Evolutionary conservation across 1,140 invertebrate species (phyloP).

Genomic region (Bombus breviceps): DNA sequence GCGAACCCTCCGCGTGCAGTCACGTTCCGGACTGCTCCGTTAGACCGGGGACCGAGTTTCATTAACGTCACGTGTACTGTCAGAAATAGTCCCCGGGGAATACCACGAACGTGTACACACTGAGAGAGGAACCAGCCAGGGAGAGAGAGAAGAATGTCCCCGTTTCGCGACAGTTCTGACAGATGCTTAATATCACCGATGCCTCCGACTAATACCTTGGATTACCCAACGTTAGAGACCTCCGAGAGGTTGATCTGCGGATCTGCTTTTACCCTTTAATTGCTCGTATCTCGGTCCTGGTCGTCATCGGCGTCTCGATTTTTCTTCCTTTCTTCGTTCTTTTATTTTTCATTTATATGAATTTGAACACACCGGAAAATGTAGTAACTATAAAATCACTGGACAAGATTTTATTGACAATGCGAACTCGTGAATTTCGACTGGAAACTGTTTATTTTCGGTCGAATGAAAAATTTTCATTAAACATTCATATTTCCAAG

Average conservation of each 20-base stretch:
- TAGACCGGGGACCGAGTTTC: slow-evolving; percentile 56
- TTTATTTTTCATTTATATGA: background rate
- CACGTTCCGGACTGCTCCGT: slow-evolving; percentile 52
- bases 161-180: slow-evolving; percentile 51
- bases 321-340: background rate
- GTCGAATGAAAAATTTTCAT: background rate
- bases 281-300: background rate
- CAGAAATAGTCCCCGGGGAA: slow-evolving; percentile 53
- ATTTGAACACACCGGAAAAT: no score
- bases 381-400: background rate
- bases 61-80: slow-evolving; percentile 66
- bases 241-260: background rate
- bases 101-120: slow-evolving; percentile 42
- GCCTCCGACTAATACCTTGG: slow-evolving; percentile 39
- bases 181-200: slow-evolving; percentile 49
- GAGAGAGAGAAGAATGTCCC: background rate
- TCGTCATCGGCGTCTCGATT: background rate
- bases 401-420: slow-evolving; percentile 4
- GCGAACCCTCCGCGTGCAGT: slow-evolving; percentile 38
- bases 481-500: slow-evolving; percentile 15
- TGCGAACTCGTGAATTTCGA: background rate
- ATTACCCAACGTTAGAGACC: slow-evolving; percentile 17
- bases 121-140: background rate
- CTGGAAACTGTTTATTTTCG: background rate
- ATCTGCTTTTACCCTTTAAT: background rate